Base-by-base conservation (phyloP, 2,113 vertebrate genomes). In the Gadus macrocephalus region DNA sequence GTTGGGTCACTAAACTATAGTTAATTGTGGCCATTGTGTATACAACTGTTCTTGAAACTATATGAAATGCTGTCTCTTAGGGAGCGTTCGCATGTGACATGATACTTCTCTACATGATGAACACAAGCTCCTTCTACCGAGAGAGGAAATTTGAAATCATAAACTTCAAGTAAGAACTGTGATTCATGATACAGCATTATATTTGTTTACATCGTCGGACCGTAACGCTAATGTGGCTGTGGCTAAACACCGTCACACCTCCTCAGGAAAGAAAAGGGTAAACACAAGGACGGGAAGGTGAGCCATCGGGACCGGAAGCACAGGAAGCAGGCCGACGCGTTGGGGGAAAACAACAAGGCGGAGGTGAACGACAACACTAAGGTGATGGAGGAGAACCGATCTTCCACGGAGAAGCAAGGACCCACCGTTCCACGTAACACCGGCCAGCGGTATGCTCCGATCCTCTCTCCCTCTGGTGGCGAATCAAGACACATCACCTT, bases 141-240 rank as follows among this genome's bases (percentile, higher is more conserved):
- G 92, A 95, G 72, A 97, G 91, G 82, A 99, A 99, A 79, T 99
- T 95, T 6, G 96, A 99, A 86, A 91, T 94, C 90, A 93, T 93
- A 42, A 95, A 91, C 93, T 96, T 93, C 7, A 96, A 93, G 95
- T 97, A 90, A 73, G 94, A 75, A 12, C 27, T 63, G 62, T 67
- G 3, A 49, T 35, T 38, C 61, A 17, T 64, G n/a, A 38, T 66
- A 9, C 19, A 61, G 22, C n/a, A 61, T 19, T 60, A 12, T 62
- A 22, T 62, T 25, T 14, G 14, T 58, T 58, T 7, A 58, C n/a
- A 16, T 5, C 55, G 55, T 58, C 55, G 55, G 15, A 56, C 55
- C 55, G 5, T 56, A 56, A 56, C 25, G 25, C 25, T 25, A 25
- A 25, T 25, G 25, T 15, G 16, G 53, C 53, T 14, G 53, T 14